Evolutionary conservation across 1,140 invertebrate species (phyloP).

Genomic region (Neuroterus valhalla): DNA sequence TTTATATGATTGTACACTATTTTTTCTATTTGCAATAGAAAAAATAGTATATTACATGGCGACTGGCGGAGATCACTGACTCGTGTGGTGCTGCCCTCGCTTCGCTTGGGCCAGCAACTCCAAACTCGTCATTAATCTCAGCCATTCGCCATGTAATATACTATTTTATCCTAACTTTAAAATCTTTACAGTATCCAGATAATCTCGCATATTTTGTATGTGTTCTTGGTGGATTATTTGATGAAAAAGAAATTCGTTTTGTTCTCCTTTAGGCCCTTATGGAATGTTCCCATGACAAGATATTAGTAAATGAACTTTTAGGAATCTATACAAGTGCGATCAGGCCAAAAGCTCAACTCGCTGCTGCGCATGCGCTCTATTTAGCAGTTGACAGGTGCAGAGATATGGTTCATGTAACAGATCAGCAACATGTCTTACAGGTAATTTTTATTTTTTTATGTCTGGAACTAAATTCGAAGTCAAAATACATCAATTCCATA

Average conservation of each 20-base stretch:
- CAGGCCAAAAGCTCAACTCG: conserved; percentile 75
- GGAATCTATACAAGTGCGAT: conserved; percentile 78
- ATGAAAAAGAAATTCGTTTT: background rate
- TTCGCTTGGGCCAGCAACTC: too few relatives aligned
- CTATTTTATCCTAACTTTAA: too few relatives aligned
- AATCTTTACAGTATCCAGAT: too few relatives aligned
- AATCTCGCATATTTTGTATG: too few relatives aligned
- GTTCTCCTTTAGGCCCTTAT: conserved; percentile 62
- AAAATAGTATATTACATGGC: too few relatives aligned
- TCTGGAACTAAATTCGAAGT: background rate
- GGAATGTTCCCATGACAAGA: conserved; percentile 80
- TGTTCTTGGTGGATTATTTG: too few relatives aligned
- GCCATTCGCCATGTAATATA: too few relatives aligned
- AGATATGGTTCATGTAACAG: conserved; percentile 91
- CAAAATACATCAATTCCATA: background rate
- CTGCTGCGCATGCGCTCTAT: conserved; percentile 84
- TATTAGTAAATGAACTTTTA: conserved; percentile 81
- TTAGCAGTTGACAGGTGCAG: conserved; percentile 88
- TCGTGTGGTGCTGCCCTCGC: too few relatives aligned
- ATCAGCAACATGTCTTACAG: conserved; percentile 88
- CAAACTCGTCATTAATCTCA: too few relatives aligned
- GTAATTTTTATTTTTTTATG: conserved; percentile 73
- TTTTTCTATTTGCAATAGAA: too few relatives aligned
- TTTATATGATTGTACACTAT: too few relatives aligned
- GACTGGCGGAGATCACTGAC: too few relatives aligned